A percentile compares a stretch with the other conserved stretches of the same genome.
Conservation (phyloP, 2,888 invertebrate genomes). For the Eupithecia vulgata region DNA sequence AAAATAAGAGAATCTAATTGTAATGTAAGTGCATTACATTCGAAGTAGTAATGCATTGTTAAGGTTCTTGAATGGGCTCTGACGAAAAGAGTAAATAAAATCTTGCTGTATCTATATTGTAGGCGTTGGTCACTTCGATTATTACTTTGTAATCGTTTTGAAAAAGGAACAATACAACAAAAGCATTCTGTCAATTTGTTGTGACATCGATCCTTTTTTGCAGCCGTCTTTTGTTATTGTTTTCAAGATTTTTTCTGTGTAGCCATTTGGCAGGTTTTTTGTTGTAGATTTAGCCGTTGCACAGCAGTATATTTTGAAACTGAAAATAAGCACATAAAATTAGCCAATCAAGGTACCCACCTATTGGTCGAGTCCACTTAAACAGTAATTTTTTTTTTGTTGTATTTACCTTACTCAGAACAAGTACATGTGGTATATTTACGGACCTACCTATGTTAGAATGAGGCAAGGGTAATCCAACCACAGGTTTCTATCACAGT, state of each 20-base stretch:
- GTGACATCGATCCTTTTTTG: constrained; percentile 52
- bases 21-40: not conserved
- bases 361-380: not conserved
- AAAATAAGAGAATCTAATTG: not conserved
- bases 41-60: not conserved
- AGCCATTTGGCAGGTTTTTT: not conserved
- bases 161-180: constrained; percentile 30
- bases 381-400: not conserved
- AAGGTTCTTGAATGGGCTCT: not conserved
- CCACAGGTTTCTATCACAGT: constrained; percentile 19
- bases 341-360: too few relatives aligned
- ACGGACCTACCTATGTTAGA: not conserved
- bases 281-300: constrained; percentile 31
- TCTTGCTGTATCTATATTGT: constrained; percentile 31
- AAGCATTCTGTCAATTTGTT: constrained; percentile 40
- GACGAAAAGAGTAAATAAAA: constrained; percentile 36
- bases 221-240: constrained; percentile 23
- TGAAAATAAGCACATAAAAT: not conserved
- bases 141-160: constrained; percentile 35
- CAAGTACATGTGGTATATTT: not conserved
- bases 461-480: constrained; percentile 4
- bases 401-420: too few relatives aligned
- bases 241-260: constrained; percentile 16
- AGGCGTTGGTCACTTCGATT: constrained; percentile 51
- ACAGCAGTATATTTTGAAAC: not conserved